phyloP scores from a whole-genome alignment of 2,797 vertebrate species.

The Rachycentron canadum region DNA sequence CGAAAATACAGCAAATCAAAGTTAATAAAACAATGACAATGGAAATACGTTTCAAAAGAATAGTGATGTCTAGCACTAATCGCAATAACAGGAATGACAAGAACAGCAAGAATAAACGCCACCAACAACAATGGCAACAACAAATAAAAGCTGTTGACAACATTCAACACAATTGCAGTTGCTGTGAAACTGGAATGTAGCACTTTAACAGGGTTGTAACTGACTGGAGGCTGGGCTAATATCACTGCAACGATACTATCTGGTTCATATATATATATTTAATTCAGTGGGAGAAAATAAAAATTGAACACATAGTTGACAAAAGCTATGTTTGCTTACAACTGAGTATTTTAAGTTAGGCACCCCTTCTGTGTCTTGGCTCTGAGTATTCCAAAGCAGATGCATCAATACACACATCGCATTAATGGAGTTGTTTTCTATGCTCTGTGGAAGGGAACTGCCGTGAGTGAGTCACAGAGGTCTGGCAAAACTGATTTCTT shows the following conservation, averaged over 20 bases:
- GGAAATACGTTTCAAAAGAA: no score
- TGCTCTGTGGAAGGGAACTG: constrained; percentile 2
- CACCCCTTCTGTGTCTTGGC: background rate
- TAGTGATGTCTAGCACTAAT: no score
- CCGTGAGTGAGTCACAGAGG: background rate
- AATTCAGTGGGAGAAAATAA: background rate
- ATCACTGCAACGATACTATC: no score
- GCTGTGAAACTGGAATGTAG: background rate
- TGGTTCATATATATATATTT: no score
- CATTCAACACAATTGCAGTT: no score
- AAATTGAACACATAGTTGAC: background rate
- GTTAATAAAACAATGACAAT: background rate
- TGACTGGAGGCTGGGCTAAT: background rate
- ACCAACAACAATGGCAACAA: no score
- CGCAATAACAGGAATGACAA: no score
- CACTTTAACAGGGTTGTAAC: background rate
- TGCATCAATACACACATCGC: background rate
- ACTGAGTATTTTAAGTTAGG: background rate
- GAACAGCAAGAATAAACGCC: background rate
- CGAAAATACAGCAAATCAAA: no score
- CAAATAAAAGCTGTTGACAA: no score
- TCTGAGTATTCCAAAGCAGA: background rate
- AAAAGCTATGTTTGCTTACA: background rate
- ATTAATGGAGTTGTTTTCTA: background rate
- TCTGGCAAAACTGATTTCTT: background rate